Percentiles rank a stretch among this genome's conserved stretches.
Evolutionary conservation across 2,113 vertebrate genomes (phyloP).

Genomic region (Cebus imitator): DNA sequence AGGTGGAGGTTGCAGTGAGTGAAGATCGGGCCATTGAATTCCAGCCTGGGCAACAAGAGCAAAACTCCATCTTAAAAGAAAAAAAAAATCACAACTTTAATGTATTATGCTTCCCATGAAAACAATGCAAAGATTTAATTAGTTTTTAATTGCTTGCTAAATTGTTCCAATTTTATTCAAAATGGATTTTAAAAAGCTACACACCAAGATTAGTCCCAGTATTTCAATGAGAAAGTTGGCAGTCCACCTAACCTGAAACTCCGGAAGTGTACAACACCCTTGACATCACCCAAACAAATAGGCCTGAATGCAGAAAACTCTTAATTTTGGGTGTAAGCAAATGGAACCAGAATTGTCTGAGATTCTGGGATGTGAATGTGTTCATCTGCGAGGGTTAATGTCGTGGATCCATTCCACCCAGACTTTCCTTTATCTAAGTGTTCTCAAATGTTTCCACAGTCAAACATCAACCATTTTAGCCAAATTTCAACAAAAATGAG

Average conservation of each 20-base stretch:
- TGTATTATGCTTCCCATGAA: constrained; percentile 38
- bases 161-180: constrained; percentile 7
- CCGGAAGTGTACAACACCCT: background rate
- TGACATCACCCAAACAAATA: background rate
- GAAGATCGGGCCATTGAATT: no score
- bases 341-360: background rate
- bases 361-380: background rate
- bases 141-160: constrained; percentile 14
- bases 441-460: background rate
- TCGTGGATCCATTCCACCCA: background rate
- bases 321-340: background rate
- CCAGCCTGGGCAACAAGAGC: no score
- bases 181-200: background rate
- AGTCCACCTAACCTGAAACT: background rate
- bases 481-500: background rate
- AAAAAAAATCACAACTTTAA: background rate
- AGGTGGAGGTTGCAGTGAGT: no score
- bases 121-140: constrained; percentile 32
- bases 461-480: background rate
- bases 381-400: background rate
- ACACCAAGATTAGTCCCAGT: background rate
- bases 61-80: no score
- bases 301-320: background rate
- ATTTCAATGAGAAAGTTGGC: background rate
- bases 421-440: background rate